phyloP scores from a whole-genome alignment of 2,888 invertebrate species.

The Parnassius apollo region DNA sequence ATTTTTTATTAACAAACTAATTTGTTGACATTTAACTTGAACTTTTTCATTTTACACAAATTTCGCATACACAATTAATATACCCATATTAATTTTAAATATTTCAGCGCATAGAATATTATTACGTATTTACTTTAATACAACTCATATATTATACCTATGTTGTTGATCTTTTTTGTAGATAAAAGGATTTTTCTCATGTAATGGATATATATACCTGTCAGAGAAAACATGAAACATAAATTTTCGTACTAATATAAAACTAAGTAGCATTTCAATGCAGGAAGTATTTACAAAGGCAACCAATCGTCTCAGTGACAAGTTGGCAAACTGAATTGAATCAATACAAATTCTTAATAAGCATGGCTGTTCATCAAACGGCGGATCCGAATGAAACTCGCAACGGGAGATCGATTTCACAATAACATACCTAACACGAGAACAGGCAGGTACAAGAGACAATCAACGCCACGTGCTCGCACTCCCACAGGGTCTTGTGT shows the following conservation, averaged over 20 bases:
- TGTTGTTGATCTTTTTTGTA: too few relatives aligned
- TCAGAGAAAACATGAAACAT: background rate
- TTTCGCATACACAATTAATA: too few relatives aligned
- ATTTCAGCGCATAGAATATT: too few relatives aligned
- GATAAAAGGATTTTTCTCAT: too few relatives aligned
- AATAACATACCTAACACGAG: conserved; percentile 42
- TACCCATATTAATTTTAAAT: too few relatives aligned
- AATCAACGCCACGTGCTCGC: conserved; percentile 66
- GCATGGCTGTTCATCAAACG: conserved; percentile 43
- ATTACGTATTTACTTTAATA: too few relatives aligned
- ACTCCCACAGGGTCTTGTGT: conserved; percentile 69
- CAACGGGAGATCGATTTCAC: conserved; percentile 47
- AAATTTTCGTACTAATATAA: background rate
- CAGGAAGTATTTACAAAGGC: conserved; percentile 1
- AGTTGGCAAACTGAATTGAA: conserved; percentile 32
- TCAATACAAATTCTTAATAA: conserved; percentile 59
- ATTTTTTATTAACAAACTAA: too few relatives aligned
- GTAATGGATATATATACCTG: conserved; percentile 2
- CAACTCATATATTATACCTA: too few relatives aligned
- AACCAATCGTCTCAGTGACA: conserved; percentile 17
- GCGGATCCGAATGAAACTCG: conserved; percentile 36
- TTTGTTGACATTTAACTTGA: too few relatives aligned
- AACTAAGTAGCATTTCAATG: background rate
- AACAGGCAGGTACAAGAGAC: conserved; percentile 54
- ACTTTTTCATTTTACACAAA: too few relatives aligned